phyloP scores from a whole-genome alignment of 2,797 vertebrate species.

The Hoplostethus atlanticus region DNA sequence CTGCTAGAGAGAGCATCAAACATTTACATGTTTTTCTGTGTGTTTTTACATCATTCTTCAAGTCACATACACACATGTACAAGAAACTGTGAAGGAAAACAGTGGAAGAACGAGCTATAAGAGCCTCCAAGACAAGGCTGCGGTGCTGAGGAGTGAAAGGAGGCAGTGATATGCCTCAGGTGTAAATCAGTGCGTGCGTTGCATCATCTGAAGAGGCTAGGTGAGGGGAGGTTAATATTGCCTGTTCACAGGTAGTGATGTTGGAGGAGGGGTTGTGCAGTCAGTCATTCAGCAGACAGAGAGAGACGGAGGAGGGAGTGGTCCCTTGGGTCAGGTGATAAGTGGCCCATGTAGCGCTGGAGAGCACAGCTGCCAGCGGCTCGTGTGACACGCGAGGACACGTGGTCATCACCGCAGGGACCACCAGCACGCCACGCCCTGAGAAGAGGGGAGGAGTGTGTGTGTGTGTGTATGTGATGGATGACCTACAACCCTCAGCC shows the following conservation, averaged over 20 bases:
- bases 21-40: conserved; percentile 19
- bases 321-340: conserved; percentile 83
- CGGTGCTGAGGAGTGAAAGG: not conserved
- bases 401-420: conserved; percentile 70
- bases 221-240: conserved; percentile 28
- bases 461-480: not conserved
- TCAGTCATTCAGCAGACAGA: conserved; percentile 53
- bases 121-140: conserved; percentile 4
- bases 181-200: conserved; percentile 45
- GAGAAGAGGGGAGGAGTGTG: conserved; percentile 34
- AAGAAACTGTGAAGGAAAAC: not conserved
- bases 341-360: conserved; percentile 75
- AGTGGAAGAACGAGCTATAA: conserved; percentile 8
- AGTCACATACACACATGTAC: conserved; percentile 30
- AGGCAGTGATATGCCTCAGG: conserved; percentile 15
- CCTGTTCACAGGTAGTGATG: conserved; percentile 44
- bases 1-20: conserved; percentile 28
- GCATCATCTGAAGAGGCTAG: conserved; percentile 45
- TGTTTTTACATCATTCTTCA: conserved; percentile 42
- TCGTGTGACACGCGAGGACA: conserved; percentile 81
- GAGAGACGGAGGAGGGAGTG: conserved; percentile 60
- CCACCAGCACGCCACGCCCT: conserved; percentile 53
- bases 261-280: conserved; percentile 47
- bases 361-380: conserved; percentile 76
- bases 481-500: conserved; percentile 53